Base-by-base conservation (phyloP, 2,113 vertebrate genomes). In the Ia io region DNA sequence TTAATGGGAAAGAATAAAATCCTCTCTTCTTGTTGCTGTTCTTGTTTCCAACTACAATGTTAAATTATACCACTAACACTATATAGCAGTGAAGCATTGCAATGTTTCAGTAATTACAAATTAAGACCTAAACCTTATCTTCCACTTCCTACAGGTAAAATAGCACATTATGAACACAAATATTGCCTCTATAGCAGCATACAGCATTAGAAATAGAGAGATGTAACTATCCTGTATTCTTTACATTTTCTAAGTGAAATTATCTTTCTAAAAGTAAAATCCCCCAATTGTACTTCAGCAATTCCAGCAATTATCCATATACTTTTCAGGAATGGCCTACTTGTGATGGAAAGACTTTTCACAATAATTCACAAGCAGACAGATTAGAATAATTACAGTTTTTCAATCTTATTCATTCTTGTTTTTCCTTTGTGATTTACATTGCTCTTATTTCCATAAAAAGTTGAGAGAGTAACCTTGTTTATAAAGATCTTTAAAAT, bases 261-360 rank as follows among this genome's bases (percentile, higher is more conserved):
- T 49, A 71, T 92, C 23, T 93, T 83, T 40, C 71, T 23, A 91
- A 80, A 71, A 88, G 56, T 77, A 84, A 61, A 89, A 78, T 59
- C 0, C 0, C 53, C 22, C 40, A 59, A 40, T 32, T 51, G 44
- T 30, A n/a, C 28, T 74, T 79, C 9, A 96, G 6, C 13, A 18
- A 17, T 90, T 95, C 73, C 14, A 82, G 32, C 56, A 74, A 5
- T 79, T 78, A 53, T 25, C 67, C 11, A 25, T 13, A 65, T 37
- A 70, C 17, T 67, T 86, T 35, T 71, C 20, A 22, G 32, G 53
- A 78, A 78, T 47, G 2, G 35, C 42, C 25, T 73, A 22, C 28
- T 17, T 53, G 44, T 61, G 71, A 71, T 76, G 6, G 61, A 61
- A 84, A 44, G 14, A 70, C 87, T 95, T 77, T 35, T 95, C 30